Evolutionary conservation across 1,140 invertebrate species (phyloP).

Genomic region (Drosophila pandora): DNA sequence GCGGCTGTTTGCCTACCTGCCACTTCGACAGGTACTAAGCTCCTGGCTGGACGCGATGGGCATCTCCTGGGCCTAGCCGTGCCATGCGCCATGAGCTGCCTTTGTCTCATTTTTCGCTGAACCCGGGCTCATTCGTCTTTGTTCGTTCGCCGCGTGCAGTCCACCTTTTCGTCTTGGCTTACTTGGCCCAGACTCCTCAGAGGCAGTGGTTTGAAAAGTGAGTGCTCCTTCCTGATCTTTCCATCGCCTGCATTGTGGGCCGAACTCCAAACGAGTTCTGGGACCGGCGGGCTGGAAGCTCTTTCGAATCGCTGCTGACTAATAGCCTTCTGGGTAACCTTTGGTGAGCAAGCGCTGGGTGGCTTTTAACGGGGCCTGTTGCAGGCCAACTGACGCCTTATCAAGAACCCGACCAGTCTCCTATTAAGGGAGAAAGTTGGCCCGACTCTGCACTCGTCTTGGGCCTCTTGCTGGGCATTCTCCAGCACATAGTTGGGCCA

Average conservation of each 20-base stretch:
- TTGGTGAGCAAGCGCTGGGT: background rate
- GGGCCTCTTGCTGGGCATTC: slow-evolving; percentile 44
- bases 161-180: slow-evolving; percentile 17
- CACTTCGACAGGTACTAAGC: slow-evolving; percentile 31
- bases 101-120: slow-evolving; percentile 10
- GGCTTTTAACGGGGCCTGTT: too few relatives aligned
- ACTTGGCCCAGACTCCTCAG: slow-evolving; percentile 22
- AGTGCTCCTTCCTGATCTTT: slow-evolving; percentile 21
- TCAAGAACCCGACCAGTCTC: slow-evolving; percentile 4
- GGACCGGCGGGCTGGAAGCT: too few relatives aligned
- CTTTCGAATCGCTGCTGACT: background rate
- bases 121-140: slow-evolving; percentile 53
- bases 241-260: background rate
- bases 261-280: background rate
- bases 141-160: slow-evolving; percentile 55
- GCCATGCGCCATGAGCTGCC: background rate
- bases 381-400: background rate
- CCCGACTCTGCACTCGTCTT: slow-evolving; percentile 7
- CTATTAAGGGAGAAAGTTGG: slow-evolving; percentile 68
- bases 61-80: slow-evolving; percentile 11
- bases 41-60: slow-evolving; percentile 13
- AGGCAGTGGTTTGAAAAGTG: slow-evolving; percentile 36
- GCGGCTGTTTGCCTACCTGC: slow-evolving; percentile 56
- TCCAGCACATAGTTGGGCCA: too few relatives aligned
- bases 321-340: background rate